Conservation (phyloP, 2,888 invertebrate species). For the Tinea trinotella region DNA sequence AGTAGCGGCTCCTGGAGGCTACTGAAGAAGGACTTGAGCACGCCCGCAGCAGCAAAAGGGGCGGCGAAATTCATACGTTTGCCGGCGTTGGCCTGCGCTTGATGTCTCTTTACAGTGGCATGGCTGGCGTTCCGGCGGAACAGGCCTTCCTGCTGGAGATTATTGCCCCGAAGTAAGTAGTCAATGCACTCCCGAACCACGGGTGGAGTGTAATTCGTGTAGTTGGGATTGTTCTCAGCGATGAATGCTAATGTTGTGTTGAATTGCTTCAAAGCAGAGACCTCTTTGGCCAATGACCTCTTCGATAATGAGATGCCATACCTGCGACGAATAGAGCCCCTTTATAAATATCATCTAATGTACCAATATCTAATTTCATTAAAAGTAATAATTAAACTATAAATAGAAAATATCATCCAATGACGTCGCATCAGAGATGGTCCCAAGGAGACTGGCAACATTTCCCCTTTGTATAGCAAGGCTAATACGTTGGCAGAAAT, state of each 20-base stretch:
- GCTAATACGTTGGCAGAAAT: too few relatives aligned
- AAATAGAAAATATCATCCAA: too few relatives aligned
- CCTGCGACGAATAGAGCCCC: too few relatives aligned
- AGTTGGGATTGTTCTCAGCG: slow-evolving; percentile 83
- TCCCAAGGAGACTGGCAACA: too few relatives aligned
- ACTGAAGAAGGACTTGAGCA: slow-evolving; percentile 93
- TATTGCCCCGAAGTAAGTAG: slow-evolving; percentile 90
- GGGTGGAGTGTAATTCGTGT: slow-evolving; percentile 89
- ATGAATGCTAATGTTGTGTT: slow-evolving; percentile 95
- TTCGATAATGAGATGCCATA: too few relatives aligned
- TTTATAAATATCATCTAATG: too few relatives aligned
- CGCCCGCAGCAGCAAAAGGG: slow-evolving; percentile 94
- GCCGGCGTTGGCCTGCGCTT: slow-evolving; percentile 90
- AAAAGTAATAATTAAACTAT: too few relatives aligned
- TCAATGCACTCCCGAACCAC: slow-evolving; percentile 93
- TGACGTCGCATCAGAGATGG: too few relatives aligned
- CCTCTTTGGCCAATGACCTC: too few relatives aligned
- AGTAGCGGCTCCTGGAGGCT: slow-evolving; percentile 94
- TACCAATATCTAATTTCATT: too few relatives aligned
- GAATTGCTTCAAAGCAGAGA: slow-evolving; percentile 86
- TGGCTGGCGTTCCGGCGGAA: slow-evolving; percentile 95
- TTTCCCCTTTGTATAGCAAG: too few relatives aligned
- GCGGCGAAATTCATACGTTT: slow-evolving; percentile 83
- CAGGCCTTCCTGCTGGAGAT: slow-evolving; percentile 79
- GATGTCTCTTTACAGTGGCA: slow-evolving; percentile 85